Percentiles rank a stretch among this genome's conserved stretches.
These are phyloP conservation scores for Mionectes olivaceus DNA, from an alignment of 2,797 vertebrate species.

Conservation along the genomic window DNA sequence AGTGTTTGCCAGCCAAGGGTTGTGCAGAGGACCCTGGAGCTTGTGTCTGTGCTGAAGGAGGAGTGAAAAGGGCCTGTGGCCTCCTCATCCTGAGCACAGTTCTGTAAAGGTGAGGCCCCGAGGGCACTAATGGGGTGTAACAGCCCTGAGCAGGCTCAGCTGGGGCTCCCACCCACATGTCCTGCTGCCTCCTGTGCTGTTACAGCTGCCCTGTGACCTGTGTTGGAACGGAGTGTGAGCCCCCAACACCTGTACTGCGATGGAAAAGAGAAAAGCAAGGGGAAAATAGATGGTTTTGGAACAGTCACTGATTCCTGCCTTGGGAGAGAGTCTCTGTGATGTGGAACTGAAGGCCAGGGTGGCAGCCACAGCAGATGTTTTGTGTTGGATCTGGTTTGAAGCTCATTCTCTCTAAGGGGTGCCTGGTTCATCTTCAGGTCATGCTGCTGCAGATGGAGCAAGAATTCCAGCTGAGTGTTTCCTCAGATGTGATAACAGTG, in stretches of 20 bases:
- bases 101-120: too few species aligned
- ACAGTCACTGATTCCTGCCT: background rate
- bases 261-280: background rate
- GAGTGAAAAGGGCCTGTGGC: background rate
- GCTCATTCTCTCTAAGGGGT: background rate
- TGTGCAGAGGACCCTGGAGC: fast-evolving
- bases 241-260: background rate
- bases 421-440: background rate
- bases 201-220: background rate
- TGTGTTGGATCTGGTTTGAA: background rate
- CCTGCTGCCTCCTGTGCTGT: too few species aligned
- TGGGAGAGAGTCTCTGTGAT: background rate
- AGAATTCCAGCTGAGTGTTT: background rate
- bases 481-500: too few species aligned
- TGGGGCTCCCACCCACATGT: background rate
- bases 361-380: background rate
- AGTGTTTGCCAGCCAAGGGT: background rate
- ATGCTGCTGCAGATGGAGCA: background rate
- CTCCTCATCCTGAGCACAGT: too few species aligned
- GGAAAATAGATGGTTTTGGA: background rate
- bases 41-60: background rate
- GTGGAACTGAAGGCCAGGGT: background rate
- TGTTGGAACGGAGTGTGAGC: background rate
- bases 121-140: background rate
- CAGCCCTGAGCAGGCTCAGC: background rate